Conservation (phyloP, 2,113 vertebrate genomes). For the Miniopterus natalensis region DNA sequence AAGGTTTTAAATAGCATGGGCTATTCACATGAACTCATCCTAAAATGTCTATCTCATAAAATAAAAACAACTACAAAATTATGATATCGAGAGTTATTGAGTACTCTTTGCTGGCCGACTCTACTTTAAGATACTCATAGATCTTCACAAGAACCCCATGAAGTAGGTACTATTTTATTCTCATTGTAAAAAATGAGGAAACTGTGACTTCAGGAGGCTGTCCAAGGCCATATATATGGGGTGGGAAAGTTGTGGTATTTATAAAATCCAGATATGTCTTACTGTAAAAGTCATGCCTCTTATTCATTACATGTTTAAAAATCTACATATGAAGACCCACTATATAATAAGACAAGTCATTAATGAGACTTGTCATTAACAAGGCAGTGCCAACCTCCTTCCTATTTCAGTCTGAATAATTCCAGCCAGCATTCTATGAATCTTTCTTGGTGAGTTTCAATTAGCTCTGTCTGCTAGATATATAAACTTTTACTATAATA, state of each 20-base stretch:
- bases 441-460: not conserved
- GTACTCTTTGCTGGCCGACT: not conserved
- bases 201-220: not conserved
- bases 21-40: constrained; percentile 50
- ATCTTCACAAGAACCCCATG: not conserved
- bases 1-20: constrained; percentile 42
- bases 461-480: not conserved
- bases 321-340: not conserved
- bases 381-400: not conserved
- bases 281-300: not conserved
- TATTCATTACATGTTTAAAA: not conserved
- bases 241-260: not conserved
- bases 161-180: constrained; percentile 10
- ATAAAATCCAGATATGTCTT: not conserved
- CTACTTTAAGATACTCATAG: constrained; percentile 7
- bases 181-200: not conserved
- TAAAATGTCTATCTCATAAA: constrained; percentile 52
- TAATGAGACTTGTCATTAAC: constrained; percentile 17
- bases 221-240: not conserved
- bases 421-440: not conserved
- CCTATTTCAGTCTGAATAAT: constrained; percentile 14
- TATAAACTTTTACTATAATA: not conserved
- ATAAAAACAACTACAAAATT: constrained; percentile 48
- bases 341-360: constrained; percentile 22
- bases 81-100: constrained; percentile 6